These are phyloP conservation scores for Sphaerophoria taeniata DNA, from an alignment of 2,888 invertebrate species.

Conservation along the genomic window DNA sequence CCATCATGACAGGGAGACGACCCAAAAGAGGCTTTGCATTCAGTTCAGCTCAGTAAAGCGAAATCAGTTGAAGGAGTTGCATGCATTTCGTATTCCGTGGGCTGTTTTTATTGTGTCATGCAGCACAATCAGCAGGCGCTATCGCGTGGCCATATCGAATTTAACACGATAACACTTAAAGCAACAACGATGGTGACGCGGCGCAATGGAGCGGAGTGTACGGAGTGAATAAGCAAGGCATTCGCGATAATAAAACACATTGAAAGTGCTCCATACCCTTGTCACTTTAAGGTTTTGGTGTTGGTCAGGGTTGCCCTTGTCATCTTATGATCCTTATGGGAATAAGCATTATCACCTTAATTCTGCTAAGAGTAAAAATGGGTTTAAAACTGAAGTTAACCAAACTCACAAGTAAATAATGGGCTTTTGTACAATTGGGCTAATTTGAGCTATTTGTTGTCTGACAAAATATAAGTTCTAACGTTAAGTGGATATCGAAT, in stretches of 20 bases:
- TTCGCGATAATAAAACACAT: constrained; percentile 16
- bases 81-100: constrained; percentile 57
- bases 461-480: too few relatives aligned
- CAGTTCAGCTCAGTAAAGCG: constrained; percentile 6
- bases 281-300: constrained; percentile 41
- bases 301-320: not conserved
- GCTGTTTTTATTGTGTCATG: constrained; percentile 68
- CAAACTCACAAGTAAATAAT: too few relatives aligned
- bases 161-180: constrained; percentile 71
- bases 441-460: too few relatives aligned
- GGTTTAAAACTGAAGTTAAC: too few relatives aligned
- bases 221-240: constrained; percentile 32
- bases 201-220: not conserved
- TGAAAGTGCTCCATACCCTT: constrained; percentile 54
- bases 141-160: constrained; percentile 70
- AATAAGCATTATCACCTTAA: too few relatives aligned
- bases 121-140: constrained; percentile 59
- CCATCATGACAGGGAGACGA: constrained; percentile 29
- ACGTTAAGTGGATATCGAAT: too few relatives aligned
- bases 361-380: too few relatives aligned
- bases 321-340: too few relatives aligned
- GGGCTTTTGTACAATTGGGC: too few relatives aligned
- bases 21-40: constrained; percentile 12
- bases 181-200: not conserved
- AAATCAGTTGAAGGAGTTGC: constrained; percentile 26